A percentile compares a stretch with the other conserved stretches of the same genome.
phyloP scores from a whole-genome alignment of 30 jellyfish, hydroid and myxozoan species.

The Catostylus mosaicus region DNA sequence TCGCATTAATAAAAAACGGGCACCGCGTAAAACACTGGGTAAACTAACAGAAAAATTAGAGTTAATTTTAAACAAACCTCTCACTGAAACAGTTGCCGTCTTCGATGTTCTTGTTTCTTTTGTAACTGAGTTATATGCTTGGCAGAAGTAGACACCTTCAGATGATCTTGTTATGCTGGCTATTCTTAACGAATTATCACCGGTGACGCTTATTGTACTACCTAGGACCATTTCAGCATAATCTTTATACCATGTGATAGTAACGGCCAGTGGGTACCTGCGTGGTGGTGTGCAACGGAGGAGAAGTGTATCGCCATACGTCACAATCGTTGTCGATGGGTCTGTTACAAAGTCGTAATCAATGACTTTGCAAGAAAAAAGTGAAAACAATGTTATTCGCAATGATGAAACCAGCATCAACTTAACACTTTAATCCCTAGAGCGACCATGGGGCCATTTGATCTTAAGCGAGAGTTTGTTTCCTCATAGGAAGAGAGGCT shows the following conservation, averaged over 20 bases:
- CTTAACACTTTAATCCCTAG: too few species aligned
- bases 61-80: slow-evolving; percentile 69
- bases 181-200: slow-evolving; percentile 51
- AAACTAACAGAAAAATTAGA: background rate
- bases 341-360: slow-evolving; percentile 53
- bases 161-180: slow-evolving; percentile 1
- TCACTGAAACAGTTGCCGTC: slow-evolving; percentile 62
- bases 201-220: background rate
- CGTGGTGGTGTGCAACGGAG: slow-evolving; percentile 78
- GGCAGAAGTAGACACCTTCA: slow-evolving; percentile 75
- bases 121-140: slow-evolving; percentile 58
- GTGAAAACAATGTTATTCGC: too few species aligned
- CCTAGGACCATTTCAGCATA: slow-evolving; percentile 4
- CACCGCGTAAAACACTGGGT: background rate
- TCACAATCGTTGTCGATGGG: slow-evolving; percentile 37
- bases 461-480: too few species aligned
- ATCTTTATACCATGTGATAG: slow-evolving; percentile 61
- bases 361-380: slow-evolving; percentile 42
- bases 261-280: slow-evolving; percentile 51
- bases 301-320: slow-evolving; percentile 23
- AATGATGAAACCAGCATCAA: too few species aligned
- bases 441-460: too few species aligned
- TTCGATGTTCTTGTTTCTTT: slow-evolving; percentile 61
- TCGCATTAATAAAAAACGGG: too few species aligned
- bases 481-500: too few species aligned